Conservation (phyloP, 2,888 invertebrate genomes). For the Dioctria linearis region DNA sequence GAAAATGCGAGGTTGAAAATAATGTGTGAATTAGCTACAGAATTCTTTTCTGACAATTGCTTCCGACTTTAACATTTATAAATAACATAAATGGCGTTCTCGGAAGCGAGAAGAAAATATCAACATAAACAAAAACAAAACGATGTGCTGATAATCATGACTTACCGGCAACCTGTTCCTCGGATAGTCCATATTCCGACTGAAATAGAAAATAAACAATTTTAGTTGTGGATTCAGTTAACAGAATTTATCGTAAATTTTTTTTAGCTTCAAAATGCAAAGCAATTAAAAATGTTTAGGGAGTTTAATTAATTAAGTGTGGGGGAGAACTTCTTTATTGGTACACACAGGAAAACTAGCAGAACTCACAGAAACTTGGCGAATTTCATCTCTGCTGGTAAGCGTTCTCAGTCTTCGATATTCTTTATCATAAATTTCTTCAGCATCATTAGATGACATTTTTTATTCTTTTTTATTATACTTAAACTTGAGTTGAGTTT, state of each 20-base stretch:
- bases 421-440: conserved; percentile 77
- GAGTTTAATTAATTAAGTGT: too few relatives aligned
- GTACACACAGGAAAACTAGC: neutral
- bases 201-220: conserved; percentile 72
- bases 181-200: conserved; percentile 89
- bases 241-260: neutral
- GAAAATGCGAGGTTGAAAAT: neutral
- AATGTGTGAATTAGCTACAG: conserved; percentile 16
- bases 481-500: too few relatives aligned
- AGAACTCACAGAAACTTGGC: conserved; percentile 79
- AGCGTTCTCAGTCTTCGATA: conserved; percentile 79
- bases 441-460: conserved; percentile 59
- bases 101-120: conserved; percentile 14
- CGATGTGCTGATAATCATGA: neutral
- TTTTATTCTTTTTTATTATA: neutral
- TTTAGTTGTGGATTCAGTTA: neutral
- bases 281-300: neutral
- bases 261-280: neutral
- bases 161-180: conserved; percentile 90
- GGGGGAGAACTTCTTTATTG: too few relatives aligned
- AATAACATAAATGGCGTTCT: conserved; percentile 34
- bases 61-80: conserved; percentile 29
- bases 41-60: conserved; percentile 26
- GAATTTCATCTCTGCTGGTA: conserved; percentile 78
- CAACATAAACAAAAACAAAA: conserved; percentile 40